Base-by-base conservation (phyloP, 2,888 invertebrate genomes). In the Dynastes hyllus region DNA sequence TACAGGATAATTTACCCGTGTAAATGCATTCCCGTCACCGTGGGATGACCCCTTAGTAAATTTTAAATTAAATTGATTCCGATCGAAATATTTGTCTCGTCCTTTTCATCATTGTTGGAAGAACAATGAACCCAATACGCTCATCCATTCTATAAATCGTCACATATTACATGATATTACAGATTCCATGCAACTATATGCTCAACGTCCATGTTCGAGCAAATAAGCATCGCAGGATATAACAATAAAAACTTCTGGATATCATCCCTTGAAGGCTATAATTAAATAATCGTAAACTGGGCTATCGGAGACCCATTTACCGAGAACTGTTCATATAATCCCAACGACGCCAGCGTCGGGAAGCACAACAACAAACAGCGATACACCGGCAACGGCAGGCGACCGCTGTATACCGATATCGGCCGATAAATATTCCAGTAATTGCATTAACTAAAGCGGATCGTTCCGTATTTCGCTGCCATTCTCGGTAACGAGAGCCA, bases 391-490 rank as follows among this genome's bases (percentile, higher is more conserved):
- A 37, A 37, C 40, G 22, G 63, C 29, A 9, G 11, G 22, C 51
- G 27, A 51, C 27, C 29, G 27, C 8, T 13, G 71, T 37, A 55
- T 37, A 16, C n/a, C 71, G 55, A 37, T 71, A 71, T 71, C 37
- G 58, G 55, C 71, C 71, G 55, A 71, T 71, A 71, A 71, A 71
- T 71, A 71, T 58, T 71, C 37, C 6, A 32, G 55, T 71, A 71
- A 71, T 71, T 71, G 71, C 71, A 71, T 71, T 71, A 71, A 55
- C 55, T 71, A 71, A 53, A 55, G 37, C 71, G 53, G 55, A 50
- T 55, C 71, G 71, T 58, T 71, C 37, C 37, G 71, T 55, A 9
- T 32, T 37, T 29, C 63, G 32, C 6, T 27, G 2, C 29, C 45
- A 40, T 45, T 22, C 66, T 16, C 40, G 50, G 4, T 67, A 58